Percentiles rank a stretch among this genome's conserved stretches.
phyloP scores from a whole-genome alignment of 1,140 invertebrate genomes.

The Rhagoletis zephyria region DNA sequence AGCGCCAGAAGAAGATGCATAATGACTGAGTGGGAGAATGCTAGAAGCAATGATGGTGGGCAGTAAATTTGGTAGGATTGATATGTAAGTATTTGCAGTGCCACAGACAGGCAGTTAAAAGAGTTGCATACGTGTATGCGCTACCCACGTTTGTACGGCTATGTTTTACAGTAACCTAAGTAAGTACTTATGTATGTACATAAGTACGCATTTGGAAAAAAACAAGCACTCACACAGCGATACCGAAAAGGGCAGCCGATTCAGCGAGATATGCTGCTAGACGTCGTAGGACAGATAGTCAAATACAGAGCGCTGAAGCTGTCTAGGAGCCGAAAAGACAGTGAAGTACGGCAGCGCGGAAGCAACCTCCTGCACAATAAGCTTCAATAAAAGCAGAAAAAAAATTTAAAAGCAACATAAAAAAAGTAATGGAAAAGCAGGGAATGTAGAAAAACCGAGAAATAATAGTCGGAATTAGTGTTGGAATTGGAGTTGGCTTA shows the following conservation, averaged over 20 bases:
- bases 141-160: too few relatives aligned
- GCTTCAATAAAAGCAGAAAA: not conserved
- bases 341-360: too few relatives aligned
- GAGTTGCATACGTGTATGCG: not conserved
- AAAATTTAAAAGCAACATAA: not conserved
- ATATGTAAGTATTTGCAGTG: not conserved
- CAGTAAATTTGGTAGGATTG: not conserved
- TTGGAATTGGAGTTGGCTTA: constrained; percentile 9
- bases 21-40: not conserved
- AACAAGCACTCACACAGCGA: not conserved
- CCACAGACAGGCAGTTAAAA: not conserved
- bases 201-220: not conserved
- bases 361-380: not conserved
- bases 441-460: not conserved
- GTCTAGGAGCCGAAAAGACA: not conserved
- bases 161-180: not conserved
- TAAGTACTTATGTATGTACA: not conserved
- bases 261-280: not conserved
- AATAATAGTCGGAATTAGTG: constrained; percentile 18
- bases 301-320: not conserved
- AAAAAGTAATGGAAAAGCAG: not conserved
- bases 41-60: not conserved
- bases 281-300: not conserved
- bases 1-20: not conserved
- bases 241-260: not conserved